A percentile compares a stretch with the other conserved stretches of the same genome.
Evolutionary conservation across 2,113 vertebrate genomes (phyloP).

Genomic region (Arothron firmamentum): DNA sequence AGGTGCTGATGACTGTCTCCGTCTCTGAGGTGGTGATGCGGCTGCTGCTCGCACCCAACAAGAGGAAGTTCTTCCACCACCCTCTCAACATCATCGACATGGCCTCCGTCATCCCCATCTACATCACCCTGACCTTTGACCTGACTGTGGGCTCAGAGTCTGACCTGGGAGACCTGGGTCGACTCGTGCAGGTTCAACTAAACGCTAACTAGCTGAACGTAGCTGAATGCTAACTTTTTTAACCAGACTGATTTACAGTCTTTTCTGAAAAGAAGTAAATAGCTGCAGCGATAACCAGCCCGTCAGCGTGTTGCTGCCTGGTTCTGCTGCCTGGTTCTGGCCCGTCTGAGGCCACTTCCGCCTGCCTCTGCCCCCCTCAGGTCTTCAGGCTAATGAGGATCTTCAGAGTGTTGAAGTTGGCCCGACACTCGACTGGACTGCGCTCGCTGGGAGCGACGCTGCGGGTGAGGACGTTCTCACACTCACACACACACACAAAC

Average conservation of each 20-base stretch:
- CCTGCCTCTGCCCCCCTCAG: conserved; percentile 35
- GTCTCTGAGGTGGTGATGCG: conserved; percentile 84
- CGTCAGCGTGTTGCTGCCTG: neutral
- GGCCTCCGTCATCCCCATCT: conserved; percentile 90
- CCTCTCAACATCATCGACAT: conserved; percentile 95
- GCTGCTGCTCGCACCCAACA: conserved; percentile 88
- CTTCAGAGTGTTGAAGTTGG: conserved; percentile 95
- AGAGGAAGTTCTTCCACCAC: conserved; percentile 88
- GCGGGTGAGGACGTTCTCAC: conserved; percentile 73
- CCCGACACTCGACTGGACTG: conserved; percentile 92
- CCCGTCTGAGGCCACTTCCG: neutral
- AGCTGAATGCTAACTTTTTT: no score
- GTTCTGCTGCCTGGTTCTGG: neutral
- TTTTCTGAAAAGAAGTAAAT: no score
- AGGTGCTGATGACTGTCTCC: neutral
- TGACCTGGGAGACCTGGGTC: conserved; percentile 84
- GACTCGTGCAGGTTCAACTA: conserved; percentile 82
- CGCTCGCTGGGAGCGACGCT: conserved; percentile 93
- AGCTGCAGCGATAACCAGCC: no score
- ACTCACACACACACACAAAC: no score
- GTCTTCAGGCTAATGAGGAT: conserved; percentile 94
- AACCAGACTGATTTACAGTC: no score
- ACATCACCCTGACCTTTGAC: conserved; percentile 87
- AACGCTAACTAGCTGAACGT: no score
- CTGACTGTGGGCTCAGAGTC: conserved; percentile 75